Evolutionary conservation across 2,797 vertebrate genomes (phyloP), one percentile per base, ranked within the genome.

Genomic region (Okamejei kenojei): DNA sequence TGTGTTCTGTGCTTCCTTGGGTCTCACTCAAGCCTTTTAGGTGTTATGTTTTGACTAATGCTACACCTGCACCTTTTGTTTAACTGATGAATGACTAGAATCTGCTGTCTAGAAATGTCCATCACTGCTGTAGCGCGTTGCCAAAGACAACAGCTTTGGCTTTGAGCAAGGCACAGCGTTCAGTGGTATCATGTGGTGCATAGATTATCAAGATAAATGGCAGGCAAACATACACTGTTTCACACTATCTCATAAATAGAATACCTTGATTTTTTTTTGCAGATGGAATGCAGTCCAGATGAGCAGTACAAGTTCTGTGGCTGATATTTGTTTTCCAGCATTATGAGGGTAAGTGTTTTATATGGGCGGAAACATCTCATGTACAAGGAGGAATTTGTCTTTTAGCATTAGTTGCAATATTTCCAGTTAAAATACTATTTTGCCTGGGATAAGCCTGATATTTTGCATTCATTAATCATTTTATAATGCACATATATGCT

Each of bases 141-240:
- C 90, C 23, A 94, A 90, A 91, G 94, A 93, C 93, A 93, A 94
- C 94, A 82, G 95, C 94, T 95, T 95, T 93, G 90, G 61, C 94
- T 77, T 8, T 93, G 94, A 94, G 94, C 94, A 94, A 94, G 94
- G 93, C 94, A 93, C 93, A 93, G 94, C 93, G 94, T 88, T 88
- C 84, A 68, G 61, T 88, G 58, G 61, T 68, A 68, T 88, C 63
- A 88, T 68, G 63, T 68, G 84, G 63, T 68, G 84, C 61, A 88
- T 68, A 88, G 84, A 88, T 88, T 32, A 88, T 88, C n/a, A 94
- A 73, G 88, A 63, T 90, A 77, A 93, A 93, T 93, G 88, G 84
- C 76, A 90, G 63, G 19, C 54, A 90, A 90, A 78, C 32, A 63
- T 38, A 38, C 76, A 90, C 19, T 90, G 8, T 77, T 74, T 93